These are phyloP conservation scores for western clawed frog (Xenopus tropicalis) DNA, from an alignment of 2,113 vertebrate species.

Conservation along the genomic window DNA sequence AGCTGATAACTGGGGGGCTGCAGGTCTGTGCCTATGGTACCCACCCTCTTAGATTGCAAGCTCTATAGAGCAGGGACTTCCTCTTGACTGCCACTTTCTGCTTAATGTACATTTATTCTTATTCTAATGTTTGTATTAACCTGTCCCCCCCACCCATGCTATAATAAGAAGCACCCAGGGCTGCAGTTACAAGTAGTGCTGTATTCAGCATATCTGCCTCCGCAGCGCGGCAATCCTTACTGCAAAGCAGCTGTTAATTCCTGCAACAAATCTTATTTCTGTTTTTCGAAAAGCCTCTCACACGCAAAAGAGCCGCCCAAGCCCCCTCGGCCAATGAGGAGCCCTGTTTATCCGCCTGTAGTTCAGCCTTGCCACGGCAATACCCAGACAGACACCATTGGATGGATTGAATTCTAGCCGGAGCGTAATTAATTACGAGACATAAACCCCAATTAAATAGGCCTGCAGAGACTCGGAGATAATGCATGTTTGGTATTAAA, in stretches of 20 bases:
- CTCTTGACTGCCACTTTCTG: too few relatives aligned
- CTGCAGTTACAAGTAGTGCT: too few relatives aligned
- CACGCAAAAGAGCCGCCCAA: neutral
- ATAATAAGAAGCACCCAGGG: too few relatives aligned
- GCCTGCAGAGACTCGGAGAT: slow-evolving; percentile 41
- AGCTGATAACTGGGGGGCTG: too few relatives aligned
- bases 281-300: neutral
- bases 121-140: too few relatives aligned
- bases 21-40: too few relatives aligned
- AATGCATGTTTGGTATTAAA: slow-evolving; percentile 47
- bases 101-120: too few relatives aligned
- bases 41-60: too few relatives aligned
- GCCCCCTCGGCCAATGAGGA: slow-evolving; percentile 4
- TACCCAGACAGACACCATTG: slow-evolving; percentile 31
- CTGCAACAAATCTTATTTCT: neutral
- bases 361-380: slow-evolving; percentile 11
- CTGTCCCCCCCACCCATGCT: too few relatives aligned
- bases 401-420: slow-evolving; percentile 36
- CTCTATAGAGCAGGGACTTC: too few relatives aligned
- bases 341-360: slow-evolving; percentile 7
- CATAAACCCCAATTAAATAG: slow-evolving; percentile 45
- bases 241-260: neutral
- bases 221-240: too few relatives aligned
- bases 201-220: too few relatives aligned
- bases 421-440: slow-evolving; percentile 41